Evolutionary conservation across 2,888 invertebrate genomes (phyloP), one percentile per base, ranked within the genome.

Genomic region (Spisula subtruncata): DNA sequence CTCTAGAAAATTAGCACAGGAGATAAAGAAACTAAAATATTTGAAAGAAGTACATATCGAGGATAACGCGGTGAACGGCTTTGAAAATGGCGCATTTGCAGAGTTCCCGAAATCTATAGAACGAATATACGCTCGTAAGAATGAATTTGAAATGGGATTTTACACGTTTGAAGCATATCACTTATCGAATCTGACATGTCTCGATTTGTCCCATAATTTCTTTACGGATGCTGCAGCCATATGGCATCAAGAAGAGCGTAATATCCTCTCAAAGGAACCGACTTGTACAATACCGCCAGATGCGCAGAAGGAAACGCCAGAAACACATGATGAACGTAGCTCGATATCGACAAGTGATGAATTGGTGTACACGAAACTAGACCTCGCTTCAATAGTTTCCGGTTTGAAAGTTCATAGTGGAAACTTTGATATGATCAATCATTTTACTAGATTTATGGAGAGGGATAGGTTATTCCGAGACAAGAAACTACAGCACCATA

Each of bases 161-260:
- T 89, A 89, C 54, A 51, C 84, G 48, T 56, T 89, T 12, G 83
- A 71, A 79, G 32, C 80, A 18, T 35, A 83, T 8, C 10, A 54
- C 5, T 18, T 89, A 18, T 5, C 25, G 35, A 86, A 83, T 41
- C 6, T 87, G 41, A 81, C 18, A 81, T 51, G 10, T 29, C 2
- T 89, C n/a, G 86, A 89, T 71, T 0, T 86, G 4, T 89, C 89
- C 12, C 83, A 84, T 29, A 86, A 89, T 16, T 89, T 81, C 46
- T 89, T 89, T 48, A 81, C 89, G n/a, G 86, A 87, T 29, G 79
- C 16, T 10, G 6, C 32, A 20, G 29, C 79, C 1, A 79, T 25
- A 32, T 75, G 80, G 71, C 41, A 41, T 8, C 79, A 66, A 2
- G 32, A 32, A 4, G 25, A 71, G 14, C 5, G 14, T 25, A 10